Conservation (phyloP, 2,113 vertebrate species). For the Gallinago paraguaiae region DNA sequence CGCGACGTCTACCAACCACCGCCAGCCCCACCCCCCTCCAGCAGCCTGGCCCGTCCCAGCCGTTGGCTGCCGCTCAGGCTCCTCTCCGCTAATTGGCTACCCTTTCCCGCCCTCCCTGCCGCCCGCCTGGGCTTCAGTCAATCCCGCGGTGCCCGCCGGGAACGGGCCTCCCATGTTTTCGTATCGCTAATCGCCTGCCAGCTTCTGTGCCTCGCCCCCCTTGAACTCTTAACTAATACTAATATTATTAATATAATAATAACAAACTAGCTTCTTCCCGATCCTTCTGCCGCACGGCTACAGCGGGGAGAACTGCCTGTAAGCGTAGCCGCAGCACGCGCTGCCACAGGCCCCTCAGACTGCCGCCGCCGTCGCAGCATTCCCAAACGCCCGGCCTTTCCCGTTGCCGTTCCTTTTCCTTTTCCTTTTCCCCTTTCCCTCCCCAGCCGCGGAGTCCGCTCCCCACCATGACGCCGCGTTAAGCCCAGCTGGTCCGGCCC, state of each 20-base stretch:
- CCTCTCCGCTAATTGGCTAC: not conserved
- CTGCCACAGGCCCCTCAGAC: rapidly evolving
- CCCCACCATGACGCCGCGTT: constrained; percentile 16
- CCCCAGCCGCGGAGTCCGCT: not conserved
- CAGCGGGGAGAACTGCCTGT: too few species aligned
- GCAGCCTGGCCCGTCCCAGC: not conserved
- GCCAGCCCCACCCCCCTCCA: not conserved
- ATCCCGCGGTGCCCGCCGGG: not conserved
- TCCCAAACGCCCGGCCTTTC: not conserved
- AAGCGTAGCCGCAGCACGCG: not conserved
- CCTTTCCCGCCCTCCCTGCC: too few species aligned
- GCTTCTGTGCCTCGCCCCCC: not conserved
- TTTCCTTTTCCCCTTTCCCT: not conserved
- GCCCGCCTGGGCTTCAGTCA: rapidly evolving
- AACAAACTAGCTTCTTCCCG: not conserved
- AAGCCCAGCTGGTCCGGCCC: not conserved
- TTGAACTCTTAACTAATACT: not conserved
- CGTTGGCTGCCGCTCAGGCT: not conserved
- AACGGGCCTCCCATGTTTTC: not conserved
- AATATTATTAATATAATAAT: not conserved
- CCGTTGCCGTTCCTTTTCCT: not conserved
- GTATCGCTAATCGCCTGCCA: rapidly evolving
- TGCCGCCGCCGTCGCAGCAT: not conserved
- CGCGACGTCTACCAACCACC: rapidly evolving
- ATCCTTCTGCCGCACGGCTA: too few species aligned